A percentile compares a stretch with the other conserved stretches of the same genome.
These are phyloP conservation scores for Rhynchotus rufescens DNA, from an alignment of 2,797 vertebrate species.

Conservation along the genomic window DNA sequence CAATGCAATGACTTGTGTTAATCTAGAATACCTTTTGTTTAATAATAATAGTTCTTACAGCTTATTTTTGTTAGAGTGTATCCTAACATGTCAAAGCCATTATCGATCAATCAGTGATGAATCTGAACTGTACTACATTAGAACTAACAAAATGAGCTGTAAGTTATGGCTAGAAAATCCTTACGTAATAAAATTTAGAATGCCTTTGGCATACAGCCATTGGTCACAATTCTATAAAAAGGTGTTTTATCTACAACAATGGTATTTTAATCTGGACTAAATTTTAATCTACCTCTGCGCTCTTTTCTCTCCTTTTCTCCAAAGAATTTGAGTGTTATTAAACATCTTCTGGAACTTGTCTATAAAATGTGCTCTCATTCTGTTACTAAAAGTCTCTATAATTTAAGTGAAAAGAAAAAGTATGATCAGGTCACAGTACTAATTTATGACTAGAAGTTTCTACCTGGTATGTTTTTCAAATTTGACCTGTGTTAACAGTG, in stretches of 20 bases:
- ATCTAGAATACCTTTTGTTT: neutral
- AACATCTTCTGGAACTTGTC: neutral
- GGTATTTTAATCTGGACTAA: neutral
- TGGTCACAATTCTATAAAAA: neutral
- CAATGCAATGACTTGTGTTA: neutral
- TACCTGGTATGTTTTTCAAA: neutral
- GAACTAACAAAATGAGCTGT: neutral
- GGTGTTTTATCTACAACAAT: neutral
- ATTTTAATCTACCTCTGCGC: neutral
- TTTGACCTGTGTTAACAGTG: neutral
- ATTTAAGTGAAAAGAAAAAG: neutral
- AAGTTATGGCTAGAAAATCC: neutral
- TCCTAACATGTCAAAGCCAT: neutral
- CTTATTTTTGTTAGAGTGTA: neutral
- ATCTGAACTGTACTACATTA: neutral
- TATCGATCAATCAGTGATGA: neutral
- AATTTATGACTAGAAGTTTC: neutral
- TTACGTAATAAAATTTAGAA: neutral
- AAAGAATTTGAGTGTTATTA: neutral
- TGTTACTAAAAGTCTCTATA: neutral
- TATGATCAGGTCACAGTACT: neutral
- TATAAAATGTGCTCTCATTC: neutral
- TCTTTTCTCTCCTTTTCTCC: neutral
- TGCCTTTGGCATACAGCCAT: neutral
- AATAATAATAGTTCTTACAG: neutral